A percentile compares a stretch with the other conserved stretches of the same genome.
These are phyloP conservation scores for Erannis defoliaria DNA, from an alignment of 2,888 invertebrate species.

Conservation along the genomic window DNA sequence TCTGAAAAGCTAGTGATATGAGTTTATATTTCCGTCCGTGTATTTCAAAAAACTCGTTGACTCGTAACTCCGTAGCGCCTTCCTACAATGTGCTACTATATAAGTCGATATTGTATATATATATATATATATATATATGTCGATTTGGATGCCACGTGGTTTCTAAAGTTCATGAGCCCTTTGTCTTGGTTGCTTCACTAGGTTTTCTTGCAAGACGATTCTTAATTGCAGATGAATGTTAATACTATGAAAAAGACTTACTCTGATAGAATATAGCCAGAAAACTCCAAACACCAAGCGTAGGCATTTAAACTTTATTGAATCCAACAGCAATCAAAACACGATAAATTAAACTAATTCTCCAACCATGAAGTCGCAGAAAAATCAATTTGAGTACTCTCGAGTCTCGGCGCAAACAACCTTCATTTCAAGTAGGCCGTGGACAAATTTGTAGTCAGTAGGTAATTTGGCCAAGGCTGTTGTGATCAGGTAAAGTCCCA, in stretches of 20 bases:
- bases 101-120: too few species aligned
- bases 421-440: conserved; percentile 67
- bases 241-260: conserved; percentile 58
- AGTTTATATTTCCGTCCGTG: too few species aligned
- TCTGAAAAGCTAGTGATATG: too few species aligned
- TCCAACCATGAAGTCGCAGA: conserved; percentile 15
- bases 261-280: conserved; percentile 69
- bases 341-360: conserved; percentile 24
- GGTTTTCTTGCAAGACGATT: too few species aligned
- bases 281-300: conserved; percentile 68
- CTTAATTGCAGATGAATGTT: too few species aligned
- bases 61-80: too few species aligned
- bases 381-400: conserved; percentile 20
- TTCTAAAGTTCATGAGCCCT: too few species aligned
- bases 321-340: conserved; percentile 13
- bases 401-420: conserved; percentile 49
- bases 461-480: conserved; percentile 58
- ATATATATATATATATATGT: too few species aligned
- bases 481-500: conserved; percentile 69
- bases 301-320: conserved; percentile 56
- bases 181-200: too few species aligned
- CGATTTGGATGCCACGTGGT: too few species aligned
- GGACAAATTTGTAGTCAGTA: conserved; percentile 60
- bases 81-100: too few species aligned
- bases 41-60: too few species aligned